Conservation (phyloP, 1,140 invertebrate genomes). For the Chlorops oryzae region DNA sequence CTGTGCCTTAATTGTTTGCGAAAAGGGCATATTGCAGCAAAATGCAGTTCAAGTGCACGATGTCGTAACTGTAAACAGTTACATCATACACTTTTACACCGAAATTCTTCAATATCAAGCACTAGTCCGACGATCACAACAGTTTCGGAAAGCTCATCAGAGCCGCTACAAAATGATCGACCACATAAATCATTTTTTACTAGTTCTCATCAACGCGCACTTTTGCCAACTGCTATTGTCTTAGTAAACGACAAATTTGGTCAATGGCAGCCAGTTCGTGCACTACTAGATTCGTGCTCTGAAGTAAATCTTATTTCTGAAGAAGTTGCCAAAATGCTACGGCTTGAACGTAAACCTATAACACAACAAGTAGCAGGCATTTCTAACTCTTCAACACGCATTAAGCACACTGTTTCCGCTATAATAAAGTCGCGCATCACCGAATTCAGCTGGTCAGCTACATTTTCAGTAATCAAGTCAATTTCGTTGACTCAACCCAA, state of each 20-base stretch:
- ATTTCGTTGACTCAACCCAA: background rate
- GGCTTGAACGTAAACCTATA: slow-evolving; percentile 1
- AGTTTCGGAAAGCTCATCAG: too few species aligned
- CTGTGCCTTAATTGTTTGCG: too few species aligned
- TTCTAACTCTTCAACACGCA: too few species aligned
- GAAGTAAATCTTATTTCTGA: slow-evolving; percentile 12
- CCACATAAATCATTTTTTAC: too few species aligned
- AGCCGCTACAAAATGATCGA: too few species aligned
- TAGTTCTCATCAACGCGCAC: background rate
- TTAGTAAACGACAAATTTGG: slow-evolving; percentile 11
- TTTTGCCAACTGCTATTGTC: slow-evolving; percentile 12
- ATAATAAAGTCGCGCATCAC: background rate
- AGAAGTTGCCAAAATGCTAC: slow-evolving; percentile 3
- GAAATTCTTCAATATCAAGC: too few species aligned
- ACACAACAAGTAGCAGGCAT: slow-evolving; percentile 6
- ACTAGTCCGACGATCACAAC: too few species aligned
- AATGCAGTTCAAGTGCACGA: too few species aligned
- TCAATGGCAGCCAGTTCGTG: slow-evolving; percentile 5
- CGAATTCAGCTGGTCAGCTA: background rate
- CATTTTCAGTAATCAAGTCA: background rate
- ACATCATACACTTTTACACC: too few species aligned
- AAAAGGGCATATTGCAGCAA: too few species aligned
- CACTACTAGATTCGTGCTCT: slow-evolving; percentile 12
- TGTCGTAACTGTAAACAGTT: too few species aligned
- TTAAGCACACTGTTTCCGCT: too few species aligned